These are phyloP conservation scores for Tetanocera ferruginea DNA, from an alignment of 2,888 invertebrate species.

Conservation along the genomic window DNA sequence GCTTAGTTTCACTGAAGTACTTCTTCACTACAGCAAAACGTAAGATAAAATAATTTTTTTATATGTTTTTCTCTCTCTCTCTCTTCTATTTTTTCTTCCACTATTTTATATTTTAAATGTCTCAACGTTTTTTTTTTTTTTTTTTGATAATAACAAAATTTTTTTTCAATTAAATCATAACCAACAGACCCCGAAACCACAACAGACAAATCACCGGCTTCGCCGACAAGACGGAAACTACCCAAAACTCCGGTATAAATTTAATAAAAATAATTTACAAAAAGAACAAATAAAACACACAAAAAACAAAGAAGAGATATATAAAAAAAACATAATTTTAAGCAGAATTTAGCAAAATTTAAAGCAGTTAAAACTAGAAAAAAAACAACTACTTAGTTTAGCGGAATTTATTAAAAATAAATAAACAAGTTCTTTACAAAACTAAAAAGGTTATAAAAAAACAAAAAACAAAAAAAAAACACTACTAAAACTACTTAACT, in stretches of 20 bases:
- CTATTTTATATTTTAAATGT: constrained; percentile 4
- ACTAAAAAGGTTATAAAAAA: constrained; percentile 1
- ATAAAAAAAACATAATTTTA: neutral
- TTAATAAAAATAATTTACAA: constrained; percentile 49
- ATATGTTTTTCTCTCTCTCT: constrained; percentile 35
- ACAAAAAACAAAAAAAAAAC: constrained; percentile 3
- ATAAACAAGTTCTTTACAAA: constrained; percentile 13
- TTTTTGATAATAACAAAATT: constrained; percentile 36
- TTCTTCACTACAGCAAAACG: neutral
- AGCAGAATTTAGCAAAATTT: constrained; percentile 1
- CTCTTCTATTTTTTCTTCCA: constrained; percentile 38
- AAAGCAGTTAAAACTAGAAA: neutral
- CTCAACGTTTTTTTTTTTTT: constrained; percentile 40
- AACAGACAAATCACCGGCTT: constrained; percentile 87
- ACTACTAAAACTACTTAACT: neutral
- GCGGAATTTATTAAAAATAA: neutral
- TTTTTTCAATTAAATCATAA: constrained; percentile 27
- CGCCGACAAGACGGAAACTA: constrained; percentile 93
- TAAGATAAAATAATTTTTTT: constrained; percentile 34
- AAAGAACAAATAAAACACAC: neutral
- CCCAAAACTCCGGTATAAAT: constrained; percentile 97
- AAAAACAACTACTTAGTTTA: constrained; percentile 3
- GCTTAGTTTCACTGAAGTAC: no score
- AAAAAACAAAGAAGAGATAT: neutral
- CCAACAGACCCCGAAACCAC: constrained; percentile 81